These are phyloP conservation scores for Stigmatopora argus DNA, from an alignment of 2,113 vertebrate genomes.

Conservation along the genomic window DNA sequence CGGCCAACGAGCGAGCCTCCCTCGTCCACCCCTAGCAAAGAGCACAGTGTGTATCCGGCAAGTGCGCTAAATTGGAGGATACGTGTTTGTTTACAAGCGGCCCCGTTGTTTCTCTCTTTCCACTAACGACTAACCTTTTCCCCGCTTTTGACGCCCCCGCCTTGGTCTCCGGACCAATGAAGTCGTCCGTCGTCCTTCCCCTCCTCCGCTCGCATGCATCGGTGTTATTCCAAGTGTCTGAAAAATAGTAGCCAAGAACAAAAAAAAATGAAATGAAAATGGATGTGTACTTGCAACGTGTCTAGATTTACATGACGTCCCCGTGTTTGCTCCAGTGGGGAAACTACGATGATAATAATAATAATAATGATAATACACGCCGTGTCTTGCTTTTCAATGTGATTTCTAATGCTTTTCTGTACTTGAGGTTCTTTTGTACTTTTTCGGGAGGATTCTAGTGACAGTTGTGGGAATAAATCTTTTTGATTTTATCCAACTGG, in stretches of 20 bases:
- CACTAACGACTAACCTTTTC: slow-evolving; percentile 53
- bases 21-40: background rate
- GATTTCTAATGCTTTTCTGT: slow-evolving; percentile 83
- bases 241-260: slow-evolving; percentile 48
- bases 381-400: slow-evolving; percentile 76
- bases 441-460: slow-evolving; percentile 70
- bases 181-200: slow-evolving; percentile 48
- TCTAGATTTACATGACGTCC: slow-evolving; percentile 62
- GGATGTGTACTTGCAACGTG: slow-evolving; percentile 57
- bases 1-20: too few species aligned
- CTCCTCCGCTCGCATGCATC: slow-evolving; percentile 83
- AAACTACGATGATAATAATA: slow-evolving; percentile 43
- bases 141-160: slow-evolving; percentile 54
- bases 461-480: slow-evolving; percentile 84
- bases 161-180: slow-evolving; percentile 62
- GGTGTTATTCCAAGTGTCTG: slow-evolving; percentile 77
- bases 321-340: slow-evolving; percentile 65
- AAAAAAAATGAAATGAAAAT: slow-evolving; percentile 50
- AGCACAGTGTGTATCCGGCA: slow-evolving; percentile 31
- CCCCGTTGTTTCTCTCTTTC: slow-evolving; percentile 42
- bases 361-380: slow-evolving; percentile 41
- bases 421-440: slow-evolving; percentile 82
- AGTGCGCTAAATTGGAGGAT: slow-evolving; percentile 47
- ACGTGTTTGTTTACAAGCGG: slow-evolving; percentile 50
- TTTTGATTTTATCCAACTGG: slow-evolving; percentile 70